These are phyloP conservation scores for Acrocephalus scirpaceus DNA, from an alignment of 2,797 vertebrate genomes.

Conservation along the genomic window DNA sequence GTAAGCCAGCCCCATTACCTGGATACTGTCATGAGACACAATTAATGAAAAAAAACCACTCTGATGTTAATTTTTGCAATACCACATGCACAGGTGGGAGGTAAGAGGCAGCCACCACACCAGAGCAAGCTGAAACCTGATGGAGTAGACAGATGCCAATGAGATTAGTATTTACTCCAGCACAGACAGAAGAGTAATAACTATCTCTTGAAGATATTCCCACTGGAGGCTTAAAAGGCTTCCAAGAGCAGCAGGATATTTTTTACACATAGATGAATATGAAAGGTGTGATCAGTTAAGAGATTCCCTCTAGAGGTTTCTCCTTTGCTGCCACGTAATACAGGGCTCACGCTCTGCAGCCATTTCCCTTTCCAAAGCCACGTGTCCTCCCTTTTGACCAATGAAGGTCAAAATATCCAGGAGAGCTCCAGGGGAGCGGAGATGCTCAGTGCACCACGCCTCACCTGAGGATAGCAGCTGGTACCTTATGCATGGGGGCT, in stretches of 20 bases:
- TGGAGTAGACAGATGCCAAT: neutral
- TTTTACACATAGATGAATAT: constrained; percentile 30
- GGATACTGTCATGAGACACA: neutral
- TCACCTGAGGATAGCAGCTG: neutral
- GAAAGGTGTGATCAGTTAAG: constrained; percentile 19
- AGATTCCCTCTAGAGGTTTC: neutral
- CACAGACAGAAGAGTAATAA: neutral
- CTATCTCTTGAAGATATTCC: neutral
- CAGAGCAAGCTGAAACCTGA: neutral
- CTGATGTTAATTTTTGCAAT: neutral
- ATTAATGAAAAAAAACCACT: neutral
- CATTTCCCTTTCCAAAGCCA: neutral
- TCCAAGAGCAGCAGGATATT: constrained; percentile 19
- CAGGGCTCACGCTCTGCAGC: neutral
- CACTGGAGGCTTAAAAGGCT: constrained; percentile 42
- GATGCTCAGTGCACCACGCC: fast-evolving
- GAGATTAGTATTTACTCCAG: neutral
- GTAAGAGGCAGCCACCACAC: neutral
- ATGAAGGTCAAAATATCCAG: neutral
- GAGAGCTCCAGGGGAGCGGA: neutral
- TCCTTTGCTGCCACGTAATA: neutral
- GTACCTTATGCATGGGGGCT: neutral
- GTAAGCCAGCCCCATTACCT: neutral
- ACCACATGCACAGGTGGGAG: neutral
- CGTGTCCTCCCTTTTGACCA: neutral